A percentile compares a stretch with the other conserved stretches of the same genome.
phyloP scores from a whole-genome alignment of 2,888 invertebrate genomes.

The Drosophila nigritarsus region DNA sequence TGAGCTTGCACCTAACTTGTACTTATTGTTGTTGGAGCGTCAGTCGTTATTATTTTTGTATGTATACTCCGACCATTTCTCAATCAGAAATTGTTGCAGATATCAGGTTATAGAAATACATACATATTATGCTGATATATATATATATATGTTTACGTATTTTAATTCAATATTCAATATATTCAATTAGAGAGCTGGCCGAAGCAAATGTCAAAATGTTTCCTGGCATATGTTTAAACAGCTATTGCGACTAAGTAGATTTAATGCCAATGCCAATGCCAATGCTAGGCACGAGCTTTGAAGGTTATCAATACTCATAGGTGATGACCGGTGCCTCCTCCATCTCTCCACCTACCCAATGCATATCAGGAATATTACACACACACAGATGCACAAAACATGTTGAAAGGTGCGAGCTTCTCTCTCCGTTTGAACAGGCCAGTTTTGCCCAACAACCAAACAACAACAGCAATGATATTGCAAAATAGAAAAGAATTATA shows the following conservation, averaged over 20 bases:
- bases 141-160: background rate
- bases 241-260: conserved; percentile 49
- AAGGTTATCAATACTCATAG: conserved; percentile 59
- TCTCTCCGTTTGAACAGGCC: background rate
- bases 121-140: background rate
- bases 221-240: conserved; percentile 42
- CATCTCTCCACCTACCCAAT: conserved; percentile 6
- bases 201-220: conserved; percentile 65
- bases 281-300: conserved; percentile 18
- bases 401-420: conserved; percentile 45
- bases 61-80: background rate
- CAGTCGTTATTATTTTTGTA: background rate
- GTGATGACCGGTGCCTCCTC: conserved; percentile 19
- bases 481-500: conserved; percentile 10
- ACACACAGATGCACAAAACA: conserved; percentile 45
- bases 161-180: background rate
- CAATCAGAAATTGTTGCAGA: background rate
- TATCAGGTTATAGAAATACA: background rate
- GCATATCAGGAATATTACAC: conserved; percentile 55
- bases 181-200: conserved; percentile 13
- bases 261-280: conserved; percentile 49
- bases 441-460: conserved; percentile 33
- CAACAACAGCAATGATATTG: conserved; percentile 11
- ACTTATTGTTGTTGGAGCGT: background rate
- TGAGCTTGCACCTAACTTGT: conserved; percentile 12